A percentile compares a stretch with the other conserved stretches of the same genome.
phyloP scores from a whole-genome alignment of 2,888 invertebrate species.

The Hirtodrosophila histrioides region DNA sequence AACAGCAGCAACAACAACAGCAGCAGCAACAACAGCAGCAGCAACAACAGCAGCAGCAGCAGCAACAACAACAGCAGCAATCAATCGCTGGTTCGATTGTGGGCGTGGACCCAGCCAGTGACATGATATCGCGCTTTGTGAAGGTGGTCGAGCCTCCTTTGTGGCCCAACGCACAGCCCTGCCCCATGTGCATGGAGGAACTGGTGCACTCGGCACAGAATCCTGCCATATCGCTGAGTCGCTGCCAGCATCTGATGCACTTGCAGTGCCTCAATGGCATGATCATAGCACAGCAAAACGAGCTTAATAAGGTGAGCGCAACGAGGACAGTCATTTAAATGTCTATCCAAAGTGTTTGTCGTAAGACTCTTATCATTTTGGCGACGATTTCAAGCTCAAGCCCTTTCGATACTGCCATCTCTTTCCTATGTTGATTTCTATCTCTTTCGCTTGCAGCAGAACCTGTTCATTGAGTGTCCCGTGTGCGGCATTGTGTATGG shows the following conservation, averaged over 20 bases:
- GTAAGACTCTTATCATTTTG: too few relatives aligned
- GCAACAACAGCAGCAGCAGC: conserved; percentile 70
- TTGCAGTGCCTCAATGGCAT: conserved; percentile 91
- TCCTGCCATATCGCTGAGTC: conserved; percentile 88
- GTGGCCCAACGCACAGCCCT: conserved; percentile 89
- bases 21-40: conserved; percentile 67
- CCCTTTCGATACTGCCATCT: conserved; percentile 2
- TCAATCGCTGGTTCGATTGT: conserved; percentile 85
- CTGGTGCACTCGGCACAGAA: conserved; percentile 85
- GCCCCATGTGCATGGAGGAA: conserved; percentile 89
- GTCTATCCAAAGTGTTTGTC: background rate
- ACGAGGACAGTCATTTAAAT: too few relatives aligned
- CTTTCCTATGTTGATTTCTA: conserved; percentile 11
- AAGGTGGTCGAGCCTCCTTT: conserved; percentile 88
- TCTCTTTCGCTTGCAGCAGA: conserved; percentile 71
- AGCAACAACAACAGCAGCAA: conserved; percentile 68
- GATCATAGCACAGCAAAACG: conserved; percentile 87
- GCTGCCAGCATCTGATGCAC: conserved; percentile 92
- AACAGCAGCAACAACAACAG: conserved; percentile 53
- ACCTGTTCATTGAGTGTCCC: conserved; percentile 92
- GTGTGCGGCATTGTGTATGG: conserved; percentile 94
- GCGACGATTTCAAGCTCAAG: too few relatives aligned
- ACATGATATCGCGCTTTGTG: conserved; percentile 89
- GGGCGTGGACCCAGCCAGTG: conserved; percentile 85
- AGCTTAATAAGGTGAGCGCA: conserved; percentile 82